Evolutionary conservation across 2,113 vertebrate species (phyloP).

Genomic region (Calidris pugnax): DNA sequence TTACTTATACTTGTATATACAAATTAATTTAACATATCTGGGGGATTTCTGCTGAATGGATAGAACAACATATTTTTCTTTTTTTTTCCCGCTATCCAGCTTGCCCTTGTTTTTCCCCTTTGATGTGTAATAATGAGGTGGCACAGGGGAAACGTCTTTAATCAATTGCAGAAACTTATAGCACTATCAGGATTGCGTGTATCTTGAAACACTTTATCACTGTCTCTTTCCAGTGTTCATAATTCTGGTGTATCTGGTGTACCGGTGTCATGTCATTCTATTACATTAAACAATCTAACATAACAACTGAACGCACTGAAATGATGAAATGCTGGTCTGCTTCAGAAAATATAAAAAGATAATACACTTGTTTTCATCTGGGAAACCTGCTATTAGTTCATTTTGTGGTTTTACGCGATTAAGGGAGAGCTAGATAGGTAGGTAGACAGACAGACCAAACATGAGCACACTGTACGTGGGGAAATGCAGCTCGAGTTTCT

Average conservation of each 20-base stretch:
- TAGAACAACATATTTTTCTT: not conserved
- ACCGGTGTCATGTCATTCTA: slow-evolving; percentile 56
- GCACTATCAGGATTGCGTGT: slow-evolving; percentile 24
- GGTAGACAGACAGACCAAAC: not conserved
- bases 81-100: not conserved
- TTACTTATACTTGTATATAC: not conserved
- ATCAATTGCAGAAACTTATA: slow-evolving; percentile 64
- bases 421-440: not conserved
- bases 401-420: slow-evolving; percentile 40
- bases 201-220: slow-evolving; percentile 58
- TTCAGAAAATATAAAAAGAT: slow-evolving; percentile 59
- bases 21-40: slow-evolving; percentile 1
- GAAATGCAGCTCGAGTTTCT: slow-evolving; percentile 7
- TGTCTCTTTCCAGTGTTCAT: slow-evolving; percentile 57
- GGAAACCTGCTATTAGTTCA: slow-evolving; percentile 45
- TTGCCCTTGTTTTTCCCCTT: slow-evolving; percentile 51
- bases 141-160: slow-evolving; percentile 50
- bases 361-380: slow-evolving; percentile 54
- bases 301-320: slow-evolving; percentile 19
- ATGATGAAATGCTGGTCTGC: slow-evolving; percentile 46
- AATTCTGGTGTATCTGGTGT: slow-evolving; percentile 63
- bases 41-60: not conserved
- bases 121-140: slow-evolving; percentile 57
- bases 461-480: fast-evolving
- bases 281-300: slow-evolving; percentile 66